These are phyloP conservation scores for Calidris pugnax DNA, from an alignment of 2,113 vertebrate species.

Conservation along the genomic window DNA sequence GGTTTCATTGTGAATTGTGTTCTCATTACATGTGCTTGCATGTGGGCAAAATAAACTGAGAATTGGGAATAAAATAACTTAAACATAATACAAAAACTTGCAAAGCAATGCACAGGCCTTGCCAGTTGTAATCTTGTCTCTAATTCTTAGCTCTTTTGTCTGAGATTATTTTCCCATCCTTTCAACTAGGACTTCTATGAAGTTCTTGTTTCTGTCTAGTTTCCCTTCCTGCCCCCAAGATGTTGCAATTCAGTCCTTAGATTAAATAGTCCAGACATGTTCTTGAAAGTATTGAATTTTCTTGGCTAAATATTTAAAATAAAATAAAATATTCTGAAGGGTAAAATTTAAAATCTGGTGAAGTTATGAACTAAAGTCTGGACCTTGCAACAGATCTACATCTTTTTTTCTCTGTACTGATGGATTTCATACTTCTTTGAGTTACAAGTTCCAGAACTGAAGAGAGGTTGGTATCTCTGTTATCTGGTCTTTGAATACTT, in stretches of 20 bases:
- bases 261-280: not conserved
- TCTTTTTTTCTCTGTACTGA: not conserved
- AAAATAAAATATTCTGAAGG: not conserved
- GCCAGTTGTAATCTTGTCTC: not conserved
- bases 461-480: not conserved
- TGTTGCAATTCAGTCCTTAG: not conserved
- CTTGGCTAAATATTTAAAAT: not conserved
- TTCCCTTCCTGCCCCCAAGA: not conserved
- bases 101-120: not conserved
- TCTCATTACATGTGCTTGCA: not conserved
- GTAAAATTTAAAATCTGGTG: not conserved
- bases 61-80: not conserved
- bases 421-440: not conserved
- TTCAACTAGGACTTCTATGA: not conserved
- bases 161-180: not conserved
- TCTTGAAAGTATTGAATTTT: not conserved
- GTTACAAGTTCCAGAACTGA: not conserved
- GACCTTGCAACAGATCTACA: not conserved
- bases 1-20: not conserved
- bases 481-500: not conserved
- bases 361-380: not conserved
- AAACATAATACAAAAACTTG: not conserved
- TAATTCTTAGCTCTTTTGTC: not conserved
- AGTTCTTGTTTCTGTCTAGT: not conserved
- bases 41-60: not conserved